phyloP scores from a whole-genome alignment of 2,797 vertebrate genomes.

The Sarcophilus harrisii region DNA sequence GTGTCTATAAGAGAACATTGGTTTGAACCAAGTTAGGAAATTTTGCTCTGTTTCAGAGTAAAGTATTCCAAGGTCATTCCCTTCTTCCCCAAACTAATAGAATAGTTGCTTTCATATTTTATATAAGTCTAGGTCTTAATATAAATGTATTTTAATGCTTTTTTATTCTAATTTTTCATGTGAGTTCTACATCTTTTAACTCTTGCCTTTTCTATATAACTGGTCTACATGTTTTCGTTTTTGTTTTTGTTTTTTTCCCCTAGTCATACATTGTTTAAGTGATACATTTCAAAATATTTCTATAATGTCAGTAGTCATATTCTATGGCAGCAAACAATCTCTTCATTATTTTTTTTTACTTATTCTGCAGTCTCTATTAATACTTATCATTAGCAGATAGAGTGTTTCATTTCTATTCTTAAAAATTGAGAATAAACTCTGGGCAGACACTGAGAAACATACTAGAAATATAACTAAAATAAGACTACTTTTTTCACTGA shows the following conservation, averaged over 20 bases:
- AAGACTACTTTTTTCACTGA: conserved; percentile 37
- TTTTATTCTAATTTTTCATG: not conserved
- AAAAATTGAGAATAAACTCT: conserved; percentile 25
- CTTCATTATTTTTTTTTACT: not conserved
- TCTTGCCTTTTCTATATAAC: not conserved
- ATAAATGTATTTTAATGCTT: not conserved
- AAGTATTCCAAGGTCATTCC: not conserved
- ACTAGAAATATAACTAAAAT: conserved; percentile 29
- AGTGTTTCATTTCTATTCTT: conserved; percentile 16
- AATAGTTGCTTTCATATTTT: not conserved
- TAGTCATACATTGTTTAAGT: not conserved
- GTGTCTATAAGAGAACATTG: not conserved
- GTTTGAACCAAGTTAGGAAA: not conserved
- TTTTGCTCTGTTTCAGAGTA: not conserved
- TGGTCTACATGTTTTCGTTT: not conserved
- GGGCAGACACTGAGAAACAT: conserved; percentile 45
- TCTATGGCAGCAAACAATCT: not conserved
- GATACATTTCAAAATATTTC: not conserved
- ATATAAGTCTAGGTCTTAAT: not conserved
- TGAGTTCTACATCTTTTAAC: not conserved
- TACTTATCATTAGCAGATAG: not conserved
- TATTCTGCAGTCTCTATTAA: not conserved
- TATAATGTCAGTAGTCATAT: not conserved
- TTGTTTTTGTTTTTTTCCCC: no score
- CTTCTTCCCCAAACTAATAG: not conserved